Percentiles rank a stretch among this genome's conserved stretches.
Evolutionary conservation across 2,888 invertebrate genomes (phyloP).

Genomic region (Glyphotaelius pellucidus): DNA sequence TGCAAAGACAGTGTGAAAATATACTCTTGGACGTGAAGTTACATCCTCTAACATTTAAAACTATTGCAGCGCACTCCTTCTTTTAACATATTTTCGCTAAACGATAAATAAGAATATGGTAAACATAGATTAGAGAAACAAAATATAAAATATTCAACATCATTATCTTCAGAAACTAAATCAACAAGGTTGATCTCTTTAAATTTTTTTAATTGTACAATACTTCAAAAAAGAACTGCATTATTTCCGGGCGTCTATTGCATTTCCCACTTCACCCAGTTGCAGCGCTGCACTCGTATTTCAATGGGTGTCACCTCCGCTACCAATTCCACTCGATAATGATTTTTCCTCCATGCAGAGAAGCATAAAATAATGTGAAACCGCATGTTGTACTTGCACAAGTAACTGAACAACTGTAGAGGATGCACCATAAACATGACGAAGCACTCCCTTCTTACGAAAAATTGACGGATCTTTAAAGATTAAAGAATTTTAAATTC

Average conservation of each 20-base stretch:
- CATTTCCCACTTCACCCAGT: not conserved
- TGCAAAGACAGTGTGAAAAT: no score
- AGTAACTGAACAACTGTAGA: not conserved
- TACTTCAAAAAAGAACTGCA: not conserved
- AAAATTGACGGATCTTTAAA: not conserved
- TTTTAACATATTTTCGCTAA: no score
- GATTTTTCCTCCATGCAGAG: not conserved
- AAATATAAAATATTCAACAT: not conserved
- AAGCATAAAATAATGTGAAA: constrained; percentile 19
- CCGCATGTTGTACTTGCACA: not conserved
- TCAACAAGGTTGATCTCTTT: not conserved
- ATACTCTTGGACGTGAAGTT: no score
- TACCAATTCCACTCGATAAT: constrained; percentile 15
- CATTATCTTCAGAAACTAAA: not conserved
- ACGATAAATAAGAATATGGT: no score
- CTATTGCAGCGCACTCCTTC: no score
- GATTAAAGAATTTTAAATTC: not conserved
- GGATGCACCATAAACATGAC: not conserved
- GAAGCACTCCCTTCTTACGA: not conserved
- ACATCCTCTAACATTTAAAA: no score
- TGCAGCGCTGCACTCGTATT: not conserved
- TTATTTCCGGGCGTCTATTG: not conserved
- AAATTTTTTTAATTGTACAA: not conserved
- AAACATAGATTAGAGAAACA: not conserved
- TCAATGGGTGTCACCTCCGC: not conserved